Evolutionary conservation across 2,113 vertebrate species (phyloP).

Genomic region (Tenrec ecaudatus): DNA sequence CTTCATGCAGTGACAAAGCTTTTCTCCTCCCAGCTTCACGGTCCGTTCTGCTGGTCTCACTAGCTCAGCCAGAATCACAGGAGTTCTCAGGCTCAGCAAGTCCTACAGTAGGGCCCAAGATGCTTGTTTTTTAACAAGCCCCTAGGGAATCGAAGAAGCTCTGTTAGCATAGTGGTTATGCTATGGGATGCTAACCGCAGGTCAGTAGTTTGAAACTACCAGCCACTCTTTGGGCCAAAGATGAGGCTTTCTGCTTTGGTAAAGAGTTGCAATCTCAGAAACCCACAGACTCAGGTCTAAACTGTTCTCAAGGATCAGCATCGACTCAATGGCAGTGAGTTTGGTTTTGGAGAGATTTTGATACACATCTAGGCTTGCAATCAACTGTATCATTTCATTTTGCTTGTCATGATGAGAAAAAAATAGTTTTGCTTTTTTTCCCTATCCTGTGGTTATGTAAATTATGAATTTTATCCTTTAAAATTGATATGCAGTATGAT

Average conservation of each 20-base stretch:
- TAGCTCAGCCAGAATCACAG: background rate
- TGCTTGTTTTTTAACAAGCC: background rate
- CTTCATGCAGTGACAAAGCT: background rate
- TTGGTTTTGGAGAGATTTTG: background rate
- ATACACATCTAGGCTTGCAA: background rate
- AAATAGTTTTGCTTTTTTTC: background rate
- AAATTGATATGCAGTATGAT: background rate
- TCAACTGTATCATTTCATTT: background rate
- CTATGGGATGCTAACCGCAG: no score
- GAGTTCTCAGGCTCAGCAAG: background rate
- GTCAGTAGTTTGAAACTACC: no score
- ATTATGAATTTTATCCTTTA: slow-evolving; percentile 11
- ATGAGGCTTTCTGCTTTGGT: no score
- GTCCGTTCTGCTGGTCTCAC: background rate
- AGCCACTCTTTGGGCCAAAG: no score
- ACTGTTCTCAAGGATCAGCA: no score
- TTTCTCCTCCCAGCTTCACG: background rate
- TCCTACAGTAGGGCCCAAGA: background rate
- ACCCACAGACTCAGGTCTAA: no score
- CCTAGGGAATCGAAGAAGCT: no score
- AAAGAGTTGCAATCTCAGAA: no score
- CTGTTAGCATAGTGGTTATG: no score
- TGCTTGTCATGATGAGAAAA: background rate
- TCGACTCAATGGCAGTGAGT: no score
- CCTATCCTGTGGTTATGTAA: background rate